phyloP scores from a whole-genome alignment of 2,888 invertebrate species.

The Aphelenchoides bicaudatus region DNA sequence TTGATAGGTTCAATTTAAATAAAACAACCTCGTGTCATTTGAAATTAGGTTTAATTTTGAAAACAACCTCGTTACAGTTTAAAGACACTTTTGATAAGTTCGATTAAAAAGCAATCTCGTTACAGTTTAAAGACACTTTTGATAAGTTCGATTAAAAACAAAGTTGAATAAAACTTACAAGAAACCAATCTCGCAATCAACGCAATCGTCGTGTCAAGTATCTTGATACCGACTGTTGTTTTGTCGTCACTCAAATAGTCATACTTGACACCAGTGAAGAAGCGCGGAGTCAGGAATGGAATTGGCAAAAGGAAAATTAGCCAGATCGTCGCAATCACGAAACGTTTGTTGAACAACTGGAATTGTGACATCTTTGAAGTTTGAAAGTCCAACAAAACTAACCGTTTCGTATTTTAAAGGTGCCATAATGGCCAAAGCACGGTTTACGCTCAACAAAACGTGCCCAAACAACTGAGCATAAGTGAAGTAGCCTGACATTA shows the following conservation, averaged over 20 bases:
- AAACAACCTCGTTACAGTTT: too few species aligned
- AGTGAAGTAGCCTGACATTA: slow-evolving; percentile 9
- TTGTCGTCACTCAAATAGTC: not conserved
- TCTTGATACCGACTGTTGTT: slow-evolving; percentile 2
- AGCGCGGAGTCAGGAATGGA: slow-evolving; percentile 8
- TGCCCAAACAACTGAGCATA: slow-evolving; percentile 7
- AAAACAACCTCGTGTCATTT: too few species aligned
- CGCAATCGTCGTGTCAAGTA: not conserved
- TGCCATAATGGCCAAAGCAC: slow-evolving; percentile 6
- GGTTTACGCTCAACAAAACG: slow-evolving; percentile 5
- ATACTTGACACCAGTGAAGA: slow-evolving; percentile 2
- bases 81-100: too few species aligned
- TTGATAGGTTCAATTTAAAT: too few species aligned
- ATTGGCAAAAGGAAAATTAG: not conserved
- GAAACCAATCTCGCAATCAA: not conserved
- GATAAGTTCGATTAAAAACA: too few species aligned
- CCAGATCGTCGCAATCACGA: not conserved
- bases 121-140: too few species aligned
- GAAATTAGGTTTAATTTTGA: too few species aligned
- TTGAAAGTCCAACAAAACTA: too few species aligned
- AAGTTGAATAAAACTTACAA: too few species aligned
- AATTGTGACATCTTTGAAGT: too few species aligned
- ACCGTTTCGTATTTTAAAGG: slow-evolving; percentile 8
- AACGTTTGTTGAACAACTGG: not conserved
- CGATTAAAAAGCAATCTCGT: too few species aligned